These are phyloP conservation scores for Meiosimyza decipiens DNA, from an alignment of 2,888 invertebrate species.

Conservation along the genomic window DNA sequence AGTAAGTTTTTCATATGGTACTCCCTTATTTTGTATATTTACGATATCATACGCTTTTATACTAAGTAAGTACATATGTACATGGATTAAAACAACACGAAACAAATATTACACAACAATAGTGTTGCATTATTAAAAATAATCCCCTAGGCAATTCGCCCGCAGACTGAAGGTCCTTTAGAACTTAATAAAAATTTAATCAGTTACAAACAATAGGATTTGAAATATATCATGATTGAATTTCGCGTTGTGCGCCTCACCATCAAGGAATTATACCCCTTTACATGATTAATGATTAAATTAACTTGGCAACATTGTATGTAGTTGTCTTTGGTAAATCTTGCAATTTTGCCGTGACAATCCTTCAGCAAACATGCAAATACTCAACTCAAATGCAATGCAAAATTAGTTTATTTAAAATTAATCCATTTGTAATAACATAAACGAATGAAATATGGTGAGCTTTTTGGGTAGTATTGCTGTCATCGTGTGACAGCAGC, in stretches of 20 bases:
- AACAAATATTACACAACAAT: too few species aligned
- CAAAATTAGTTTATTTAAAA: not conserved
- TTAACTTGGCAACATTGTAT: conserved; percentile 2
- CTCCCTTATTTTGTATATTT: too few species aligned
- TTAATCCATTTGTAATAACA: conserved; percentile 2
- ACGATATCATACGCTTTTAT: too few species aligned
- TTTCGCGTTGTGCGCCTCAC: not conserved
- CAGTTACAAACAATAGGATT: not conserved
- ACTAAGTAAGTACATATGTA: too few species aligned
- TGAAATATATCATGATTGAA: not conserved
- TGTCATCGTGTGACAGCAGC: too few species aligned
- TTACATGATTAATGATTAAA: conserved; percentile 20
- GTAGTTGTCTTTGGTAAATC: too few species aligned
- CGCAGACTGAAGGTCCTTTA: not conserved
- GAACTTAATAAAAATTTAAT: conserved; percentile 2
- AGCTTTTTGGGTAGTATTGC: not conserved
- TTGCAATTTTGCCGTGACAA: too few species aligned
- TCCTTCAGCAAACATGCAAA: not conserved
- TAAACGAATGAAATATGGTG: not conserved
- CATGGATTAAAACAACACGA: too few species aligned
- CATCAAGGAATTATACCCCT: not conserved
- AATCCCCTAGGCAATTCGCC: too few species aligned
- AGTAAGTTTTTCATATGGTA: too few species aligned
- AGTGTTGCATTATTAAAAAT: too few species aligned
- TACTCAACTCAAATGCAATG: not conserved